Evolutionary conservation across 2,113 vertebrate genomes (phyloP), one percentile per base, ranked within the genome.

Genomic region (Nannobrachium achirus): DNA sequence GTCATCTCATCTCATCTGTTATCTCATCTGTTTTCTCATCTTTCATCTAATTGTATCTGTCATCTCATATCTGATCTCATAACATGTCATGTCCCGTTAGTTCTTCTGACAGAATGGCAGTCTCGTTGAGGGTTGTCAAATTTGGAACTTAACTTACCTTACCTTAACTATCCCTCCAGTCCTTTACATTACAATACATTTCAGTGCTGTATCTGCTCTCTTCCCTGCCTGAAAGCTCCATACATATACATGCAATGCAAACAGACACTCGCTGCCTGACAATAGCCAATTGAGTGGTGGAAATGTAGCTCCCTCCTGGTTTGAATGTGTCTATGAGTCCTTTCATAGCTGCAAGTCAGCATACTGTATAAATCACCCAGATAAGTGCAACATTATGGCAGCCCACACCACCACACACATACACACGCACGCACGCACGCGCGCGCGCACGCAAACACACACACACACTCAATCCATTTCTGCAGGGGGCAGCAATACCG

Each of bases 341-440:
- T 75, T 80, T 33, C 84, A 81, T 86, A 84, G 75, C 71, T 82
- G 77, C 82, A 67, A 84, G 86, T 89, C 86, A 85, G 88, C 85
- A 82, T 33, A 33, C 25, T 33, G 25, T 33, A 33, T 75, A 84
- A 82, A 78, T 74, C 74, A 60, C 70, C 9, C 53, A 61, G 73
- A 88, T 80, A 79, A 72, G 73, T 61, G 16, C 69, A 44, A 40
- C 45, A 74, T 79, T 78, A 81, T 69, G 73, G 42, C 65, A 61
- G 51, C 11, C 10, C 55, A 57, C 20, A 38, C 33, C 1, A 6
- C 8, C 25, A 4, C 55, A 57, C 25, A 39, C 20, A 57, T 14
- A 15, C 20, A 57, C n/a, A n/a, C 41, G 46, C 44, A 48, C 42
- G 33, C 42, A 62, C 59, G 15, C 42, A 56, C 13, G 33, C 69